Evolutionary conservation across 2,113 vertebrate genomes (phyloP), one percentile per base, ranked within the genome.

Genomic region (Falco punctatus): DNA sequence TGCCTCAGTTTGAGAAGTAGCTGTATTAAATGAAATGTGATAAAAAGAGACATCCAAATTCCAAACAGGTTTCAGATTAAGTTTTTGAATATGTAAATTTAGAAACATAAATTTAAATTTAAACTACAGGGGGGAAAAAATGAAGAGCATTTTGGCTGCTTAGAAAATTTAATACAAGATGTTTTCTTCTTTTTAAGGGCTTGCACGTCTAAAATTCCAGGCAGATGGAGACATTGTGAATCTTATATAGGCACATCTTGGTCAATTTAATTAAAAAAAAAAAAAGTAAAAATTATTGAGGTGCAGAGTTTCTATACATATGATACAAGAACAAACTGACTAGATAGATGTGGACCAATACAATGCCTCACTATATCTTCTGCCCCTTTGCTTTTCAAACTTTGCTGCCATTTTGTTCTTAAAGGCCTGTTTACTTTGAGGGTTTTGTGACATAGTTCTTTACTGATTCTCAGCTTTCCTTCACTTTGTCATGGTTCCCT

Each of bases 71-170:
- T 94, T 92, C 89, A 89, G 55, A 52, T 84, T 78, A 89, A 92
- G 48, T 92, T 79, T 74, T 95, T 91, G 61, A 93, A 89, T 94
- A 90, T 94, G 93, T 90, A 95, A 89, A 95, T 96, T 94, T 93
- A 91, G 92, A 90, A 95, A 83, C 69, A 95, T 89, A 78, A 78
- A 95, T 96, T 91, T 86, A 96, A 94, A 95, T 96, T 90, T 67
- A 82, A 90, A 86, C 64, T 92, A 83, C 66, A 84, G 27, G 72
- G n/a, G 6, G 6, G 30, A 35, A 91, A 70, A 91, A 95, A 80
- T 32, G 59, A 70, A 49, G 21, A 80, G 11, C 71, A 77, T 66
- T 95, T 80, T 87, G 38, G 9, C 33, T 94, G 77, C 83, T 69
- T 58, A 55, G 49, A 86, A 92, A 91, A 84, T 75, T 72, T 94